Evolutionary conservation across 2,113 vertebrate genomes (phyloP).

Genomic region (Hemibagrus wyckioides): DNA sequence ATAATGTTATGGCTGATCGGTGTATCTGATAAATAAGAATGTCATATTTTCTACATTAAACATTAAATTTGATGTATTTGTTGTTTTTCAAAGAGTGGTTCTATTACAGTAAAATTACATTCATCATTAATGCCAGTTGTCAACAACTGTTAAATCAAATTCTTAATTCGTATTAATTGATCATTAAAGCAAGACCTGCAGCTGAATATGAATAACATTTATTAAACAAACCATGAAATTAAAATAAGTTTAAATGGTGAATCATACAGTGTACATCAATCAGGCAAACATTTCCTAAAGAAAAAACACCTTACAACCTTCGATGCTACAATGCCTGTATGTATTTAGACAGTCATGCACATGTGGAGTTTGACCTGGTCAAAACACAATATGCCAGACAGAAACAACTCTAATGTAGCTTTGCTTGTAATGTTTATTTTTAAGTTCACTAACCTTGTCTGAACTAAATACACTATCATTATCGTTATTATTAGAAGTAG

Average conservation of each 20-base stretch:
- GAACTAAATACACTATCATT: background rate
- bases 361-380: background rate
- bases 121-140: background rate
- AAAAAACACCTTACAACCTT: background rate
- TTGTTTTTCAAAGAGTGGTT: background rate
- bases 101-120: background rate
- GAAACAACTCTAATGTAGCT: background rate
- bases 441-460: background rate
- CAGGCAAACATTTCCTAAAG: background rate
- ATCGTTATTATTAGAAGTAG: background rate
- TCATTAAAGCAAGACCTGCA: background rate
- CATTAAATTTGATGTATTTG: background rate
- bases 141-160: background rate
- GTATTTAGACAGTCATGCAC: background rate
- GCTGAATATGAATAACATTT: background rate
- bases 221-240: background rate
- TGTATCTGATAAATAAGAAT: too few species aligned
- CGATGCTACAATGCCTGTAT: background rate
- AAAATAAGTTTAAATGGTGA: background rate
- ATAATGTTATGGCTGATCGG: too few species aligned
- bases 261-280: background rate
- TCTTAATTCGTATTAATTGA: background rate
- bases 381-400: background rate
- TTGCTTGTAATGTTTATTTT: background rate
- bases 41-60: background rate